Base-by-base conservation (phyloP, 2,888 invertebrate genomes). In the Piscicola geometra region DNA sequence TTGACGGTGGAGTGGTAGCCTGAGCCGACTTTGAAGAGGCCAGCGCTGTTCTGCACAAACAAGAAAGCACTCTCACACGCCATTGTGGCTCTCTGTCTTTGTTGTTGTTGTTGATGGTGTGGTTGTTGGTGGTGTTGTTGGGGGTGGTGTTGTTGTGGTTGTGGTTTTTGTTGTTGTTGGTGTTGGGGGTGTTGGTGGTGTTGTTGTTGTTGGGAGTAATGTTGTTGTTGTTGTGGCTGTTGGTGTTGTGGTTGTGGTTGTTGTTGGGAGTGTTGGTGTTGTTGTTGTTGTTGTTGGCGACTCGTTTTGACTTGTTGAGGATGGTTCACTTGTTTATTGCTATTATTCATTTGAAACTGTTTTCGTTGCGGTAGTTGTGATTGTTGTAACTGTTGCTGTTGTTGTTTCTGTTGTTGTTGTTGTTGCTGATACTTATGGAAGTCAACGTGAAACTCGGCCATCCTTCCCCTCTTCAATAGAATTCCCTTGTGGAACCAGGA, bases 1-100 rank as follows among this genome's bases (percentile, higher is more conserved):
- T 91, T 91, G 80, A 93, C 89, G 9, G 97, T 94, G 79, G 93
- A 93, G 71, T 93, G 92, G 84, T 93, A 94, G 9, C 98, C 98
- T 72, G 95, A 93, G 28, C 98, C 98, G 78, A 98, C 90, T 88
- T 98, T 98, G 79, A 93, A 88, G 68, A 98, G 87, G 0, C 94
- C 93, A 15, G 91, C 90, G 75, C 81, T 81, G 77, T 84, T 86
- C 81, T 93, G 91, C 36, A 98, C 87, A 86, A 94, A 98, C 74
- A 98, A 88, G 86, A 90, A 94, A 79, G 91, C 90, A 15, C 97
- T 97, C 86, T 97, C 95, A 80, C 93, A 92, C 9, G 93, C 92
- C 82, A 96, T 88, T 1, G 33, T 52, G 25, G 52, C n/a, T 3
- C 30, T 28, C 15, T 68, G 50, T 25, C n/a, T 5, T 25, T 25